Conservation (phyloP, 2,888 invertebrate genomes). For the Drosophila histrio region DNA sequence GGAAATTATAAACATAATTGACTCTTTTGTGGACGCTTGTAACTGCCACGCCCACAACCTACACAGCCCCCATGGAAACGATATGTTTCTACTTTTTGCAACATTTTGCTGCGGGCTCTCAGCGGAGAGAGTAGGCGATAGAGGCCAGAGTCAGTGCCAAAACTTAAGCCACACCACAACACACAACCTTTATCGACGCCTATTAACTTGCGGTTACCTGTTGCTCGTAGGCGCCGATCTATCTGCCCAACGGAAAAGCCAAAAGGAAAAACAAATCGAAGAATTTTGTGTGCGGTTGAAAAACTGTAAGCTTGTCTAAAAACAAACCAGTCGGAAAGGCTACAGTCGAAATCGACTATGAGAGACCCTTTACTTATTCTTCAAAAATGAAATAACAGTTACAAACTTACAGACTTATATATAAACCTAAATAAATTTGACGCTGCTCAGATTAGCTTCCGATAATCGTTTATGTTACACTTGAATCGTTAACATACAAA, state of each 20-base stretch:
- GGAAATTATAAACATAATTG: not conserved
- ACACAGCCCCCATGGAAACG: conserved; percentile 37
- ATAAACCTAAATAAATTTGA: too few species aligned
- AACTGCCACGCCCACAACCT: conserved; percentile 37
- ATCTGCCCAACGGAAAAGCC: conserved; percentile 22
- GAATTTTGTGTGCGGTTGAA: conserved; percentile 15
- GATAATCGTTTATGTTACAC: too few species aligned
- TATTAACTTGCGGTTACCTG: conserved; percentile 55
- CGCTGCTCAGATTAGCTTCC: too few species aligned
- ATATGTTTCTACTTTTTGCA: conserved; percentile 6
- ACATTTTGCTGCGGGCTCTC: conserved; percentile 33
- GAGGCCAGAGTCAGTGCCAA: conserved; percentile 40
- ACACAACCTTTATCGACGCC: conserved; percentile 23
- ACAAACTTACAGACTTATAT: too few species aligned
- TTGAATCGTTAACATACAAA: too few species aligned
- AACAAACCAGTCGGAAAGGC: not conserved
- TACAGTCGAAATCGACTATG: too few species aligned
- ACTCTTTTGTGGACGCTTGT: not conserved
- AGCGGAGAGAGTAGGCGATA: conserved; percentile 35
- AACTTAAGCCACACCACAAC: conserved; percentile 27
- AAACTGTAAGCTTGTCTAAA: conserved; percentile 11
- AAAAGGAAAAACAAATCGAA: conserved; percentile 17
- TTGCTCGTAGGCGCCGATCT: conserved; percentile 31
- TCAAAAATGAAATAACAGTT: too few species aligned
- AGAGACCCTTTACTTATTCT: too few species aligned